Conservation (phyloP, 2,797 vertebrate genomes). For the Halcyon badia region DNA sequence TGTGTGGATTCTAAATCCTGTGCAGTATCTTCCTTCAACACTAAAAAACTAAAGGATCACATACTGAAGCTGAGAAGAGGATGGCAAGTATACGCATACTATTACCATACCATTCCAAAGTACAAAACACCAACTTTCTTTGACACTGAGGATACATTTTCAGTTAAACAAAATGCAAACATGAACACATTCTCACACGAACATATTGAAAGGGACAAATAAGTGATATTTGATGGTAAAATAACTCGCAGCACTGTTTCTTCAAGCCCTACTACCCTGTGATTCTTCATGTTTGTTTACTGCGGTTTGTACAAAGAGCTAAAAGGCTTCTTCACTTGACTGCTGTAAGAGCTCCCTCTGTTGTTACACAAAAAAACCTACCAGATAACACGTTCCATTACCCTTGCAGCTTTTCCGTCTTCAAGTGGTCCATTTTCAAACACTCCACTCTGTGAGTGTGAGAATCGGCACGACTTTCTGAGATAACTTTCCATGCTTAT, state of each 20-base stretch:
- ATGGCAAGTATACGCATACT: accelerated
- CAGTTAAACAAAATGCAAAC: neutral
- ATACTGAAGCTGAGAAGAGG: neutral
- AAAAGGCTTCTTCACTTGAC: neutral
- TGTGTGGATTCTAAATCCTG: neutral
- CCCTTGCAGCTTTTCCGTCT: constrained; percentile 49
- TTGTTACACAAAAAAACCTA: constrained; percentile 70
- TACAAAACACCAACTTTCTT: neutral
- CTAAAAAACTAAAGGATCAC: neutral
- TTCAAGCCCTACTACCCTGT: neutral
- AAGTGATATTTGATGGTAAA: neutral
- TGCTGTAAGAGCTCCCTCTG: constrained; percentile 75
- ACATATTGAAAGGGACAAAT: neutral
- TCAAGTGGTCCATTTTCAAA: constrained; percentile 54
- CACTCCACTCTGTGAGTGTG: constrained; percentile 72
- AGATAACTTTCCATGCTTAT: constrained; percentile 65
- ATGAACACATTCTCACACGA: neutral
- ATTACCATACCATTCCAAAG: neutral
- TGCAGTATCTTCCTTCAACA: neutral
- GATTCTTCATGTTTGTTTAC: neutral
- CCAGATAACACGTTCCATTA: constrained; percentile 82
- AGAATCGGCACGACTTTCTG: constrained; percentile 76
- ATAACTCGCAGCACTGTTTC: neutral
- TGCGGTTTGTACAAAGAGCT: accelerated
- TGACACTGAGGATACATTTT: neutral